Base-by-base conservation (phyloP, 2,888 invertebrate genomes). In the Drosophila diplacantha region DNA sequence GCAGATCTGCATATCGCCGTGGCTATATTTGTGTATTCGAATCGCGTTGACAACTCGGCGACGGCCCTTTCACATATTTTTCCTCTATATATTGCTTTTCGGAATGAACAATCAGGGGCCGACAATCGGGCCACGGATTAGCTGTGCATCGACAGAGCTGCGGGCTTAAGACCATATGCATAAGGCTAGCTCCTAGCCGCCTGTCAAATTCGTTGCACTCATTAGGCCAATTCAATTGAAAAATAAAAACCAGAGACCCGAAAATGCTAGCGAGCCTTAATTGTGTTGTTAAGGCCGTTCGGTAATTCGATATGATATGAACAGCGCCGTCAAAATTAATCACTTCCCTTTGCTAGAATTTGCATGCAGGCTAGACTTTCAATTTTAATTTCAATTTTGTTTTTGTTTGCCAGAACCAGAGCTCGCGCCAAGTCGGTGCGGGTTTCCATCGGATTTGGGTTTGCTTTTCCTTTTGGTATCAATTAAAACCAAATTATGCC, bases 191-290 rank as follows among this genome's bases (percentile, higher is more conserved):
- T 26, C 29, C 18, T 54, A 16, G 53, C 51, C 31, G 29, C 47
- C 78, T 81, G 82, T 80, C 80, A 71, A 68, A 81, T 82, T 82
- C 82, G 84, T 81, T 83, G 80, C 77, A 79, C 74, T 83, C 82
- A 83, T 79, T 79, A 79, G 80, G 74, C 70, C 80, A 79, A 79
- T 79, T 79, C 44, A 79, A 70, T 74, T 76, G 81, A 44, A 44
- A 44, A 62, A 52, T 65, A 64, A 55, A 57, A 70, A 67, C 51
- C 32, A 35, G 20, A 37, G 26, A n/a, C 12, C 20, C 11, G 16
- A 57, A 58, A 58, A 58, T 58, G 59, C 31, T 51, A 64, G 71
- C 81, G 58, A 71, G 75, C 65, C 57, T 70, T 81, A 73, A 83
- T 81, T 77, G 81, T 81, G 79, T 78, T 81, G 79, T 73, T 81